Percentiles rank a stretch among this genome's conserved stretches.
Evolutionary conservation across 2,797 vertebrate species (phyloP).

Genomic region (Bradypodion pumilum): DNA sequence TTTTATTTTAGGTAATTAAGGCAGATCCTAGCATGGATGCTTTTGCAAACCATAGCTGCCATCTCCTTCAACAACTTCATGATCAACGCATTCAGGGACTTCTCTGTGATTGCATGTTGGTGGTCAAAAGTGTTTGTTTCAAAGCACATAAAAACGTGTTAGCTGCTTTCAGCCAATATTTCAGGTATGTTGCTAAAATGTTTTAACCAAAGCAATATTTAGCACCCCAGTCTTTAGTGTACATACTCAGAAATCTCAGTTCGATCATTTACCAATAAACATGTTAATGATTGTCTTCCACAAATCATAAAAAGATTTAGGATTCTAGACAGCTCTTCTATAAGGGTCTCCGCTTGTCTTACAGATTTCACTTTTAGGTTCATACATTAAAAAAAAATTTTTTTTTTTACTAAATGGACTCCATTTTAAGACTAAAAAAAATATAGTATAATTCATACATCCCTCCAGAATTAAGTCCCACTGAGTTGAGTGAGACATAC

Average conservation of each 20-base stretch:
- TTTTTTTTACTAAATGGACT: too few relatives aligned
- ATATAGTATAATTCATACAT: too few relatives aligned
- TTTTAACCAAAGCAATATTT: not conserved
- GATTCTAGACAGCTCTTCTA: not conserved
- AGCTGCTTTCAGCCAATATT: constrained; percentile 96
- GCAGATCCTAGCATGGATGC: constrained; percentile 83
- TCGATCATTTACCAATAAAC: not conserved
- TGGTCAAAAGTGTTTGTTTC: constrained; percentile 96
- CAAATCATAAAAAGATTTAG: constrained; percentile 3
- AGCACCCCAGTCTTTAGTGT: not conserved
- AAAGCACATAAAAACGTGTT: constrained; percentile 99
- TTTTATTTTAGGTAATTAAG: constrained; percentile 56
- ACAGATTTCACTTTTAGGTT: too few relatives aligned
- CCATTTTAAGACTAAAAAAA: too few relatives aligned
- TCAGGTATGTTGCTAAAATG: constrained; percentile 81
- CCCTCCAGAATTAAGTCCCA: too few relatives aligned
- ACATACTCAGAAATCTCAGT: not conserved
- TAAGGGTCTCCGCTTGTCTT: too few relatives aligned
- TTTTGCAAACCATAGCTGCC: constrained; percentile 90
- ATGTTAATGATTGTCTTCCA: not conserved
- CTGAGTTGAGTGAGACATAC: too few relatives aligned
- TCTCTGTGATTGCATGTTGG: constrained; percentile 96
- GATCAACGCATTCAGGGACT: constrained; percentile 97
- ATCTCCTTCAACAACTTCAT: constrained; percentile 96
- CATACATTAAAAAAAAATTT: too few relatives aligned